Base-by-base conservation (phyloP, 2,113 vertebrate species). In the Cephalopterus ornatus region DNA sequence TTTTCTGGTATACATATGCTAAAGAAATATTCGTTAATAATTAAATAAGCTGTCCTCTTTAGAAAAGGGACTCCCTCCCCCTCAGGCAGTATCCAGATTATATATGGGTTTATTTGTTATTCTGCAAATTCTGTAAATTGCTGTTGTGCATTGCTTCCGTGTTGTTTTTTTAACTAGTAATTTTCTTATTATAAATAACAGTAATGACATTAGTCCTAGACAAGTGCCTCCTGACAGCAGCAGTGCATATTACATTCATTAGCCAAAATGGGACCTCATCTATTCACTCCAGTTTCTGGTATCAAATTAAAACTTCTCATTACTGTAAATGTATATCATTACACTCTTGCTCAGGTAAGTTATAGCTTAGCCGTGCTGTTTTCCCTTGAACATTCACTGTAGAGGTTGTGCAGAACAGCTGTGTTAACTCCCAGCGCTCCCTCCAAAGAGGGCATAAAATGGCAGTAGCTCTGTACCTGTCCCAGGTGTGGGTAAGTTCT, bases 231-330 rank as follows among this genome's bases (percentile, higher is more conserved):
- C 87, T 55, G 56, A 84, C 32, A 84, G 65, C 81, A 74, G 14
- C 55, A 71, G 68, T 56, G 37, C 66, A 62, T 63, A 47, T 75
- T 89, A 21, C 61, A 70, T 62, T 89, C 13, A 41, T 89, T 82
- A 67, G 50, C 55, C 3, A 5, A 93, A 95, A 81, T 1, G 18
- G 59, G 70, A 81, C 68, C 74, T 91, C 84, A 63, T 89, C 59
- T 77, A 39, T 84, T 94, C 35, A 27, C 86, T 91, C 65, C 33
- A 63, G 47, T 67, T 95, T 94, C 81, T 93, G 61, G 13, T 80
- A 87, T 82, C 37, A 80, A 90, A 95, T 91, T 91, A 84, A 84
- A 85, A 67, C 19, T 85, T 67, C 61, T 88, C 50, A 74, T 84
- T 81, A 63, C 59, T 62, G 47, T 94, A 79, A 88, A 79, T 88